phyloP scores from a whole-genome alignment of 2,113 vertebrate species.

The chimpanzee (Pan troglodytes) region DNA sequence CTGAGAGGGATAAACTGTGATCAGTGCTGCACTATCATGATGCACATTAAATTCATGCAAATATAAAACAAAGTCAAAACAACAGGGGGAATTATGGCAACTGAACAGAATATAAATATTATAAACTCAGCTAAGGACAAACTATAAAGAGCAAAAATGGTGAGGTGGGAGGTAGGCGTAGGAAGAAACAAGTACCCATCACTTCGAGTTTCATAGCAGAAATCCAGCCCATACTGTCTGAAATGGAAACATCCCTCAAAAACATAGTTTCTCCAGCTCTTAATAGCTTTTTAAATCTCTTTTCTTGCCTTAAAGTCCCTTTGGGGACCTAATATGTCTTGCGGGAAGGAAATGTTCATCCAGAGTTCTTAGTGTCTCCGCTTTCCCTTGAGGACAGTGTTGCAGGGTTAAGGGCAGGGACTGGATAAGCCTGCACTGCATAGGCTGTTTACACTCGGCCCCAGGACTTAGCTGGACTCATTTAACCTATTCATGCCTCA shows the following conservation, averaged over 20 bases:
- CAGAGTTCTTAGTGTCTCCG: not conserved
- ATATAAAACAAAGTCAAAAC: not conserved
- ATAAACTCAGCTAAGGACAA: not conserved
- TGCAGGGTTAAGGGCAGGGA: not conserved
- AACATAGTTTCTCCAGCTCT: not conserved
- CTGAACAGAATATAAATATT: too few species aligned
- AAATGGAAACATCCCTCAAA: not conserved
- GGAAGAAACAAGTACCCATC: not conserved
- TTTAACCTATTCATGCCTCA: not conserved
- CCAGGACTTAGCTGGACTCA: not conserved
- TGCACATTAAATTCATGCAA: accelerated
- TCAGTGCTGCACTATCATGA: accelerated
- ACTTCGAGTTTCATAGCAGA: not conserved
- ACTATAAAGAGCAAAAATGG: not conserved
- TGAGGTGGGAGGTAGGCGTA: not conserved
- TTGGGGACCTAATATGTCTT: not conserved
- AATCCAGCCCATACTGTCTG: not conserved
- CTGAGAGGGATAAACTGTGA: not conserved
- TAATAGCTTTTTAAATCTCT: not conserved
- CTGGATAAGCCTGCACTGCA: accelerated
- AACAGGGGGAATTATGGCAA: accelerated
- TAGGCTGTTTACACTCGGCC: not conserved
- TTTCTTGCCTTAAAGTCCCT: not conserved
- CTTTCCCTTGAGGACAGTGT: not conserved
- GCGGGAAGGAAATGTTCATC: not conserved